Evolutionary conservation across 1,140 invertebrate genomes (phyloP).

Genomic region (Drosophila pachea): DNA sequence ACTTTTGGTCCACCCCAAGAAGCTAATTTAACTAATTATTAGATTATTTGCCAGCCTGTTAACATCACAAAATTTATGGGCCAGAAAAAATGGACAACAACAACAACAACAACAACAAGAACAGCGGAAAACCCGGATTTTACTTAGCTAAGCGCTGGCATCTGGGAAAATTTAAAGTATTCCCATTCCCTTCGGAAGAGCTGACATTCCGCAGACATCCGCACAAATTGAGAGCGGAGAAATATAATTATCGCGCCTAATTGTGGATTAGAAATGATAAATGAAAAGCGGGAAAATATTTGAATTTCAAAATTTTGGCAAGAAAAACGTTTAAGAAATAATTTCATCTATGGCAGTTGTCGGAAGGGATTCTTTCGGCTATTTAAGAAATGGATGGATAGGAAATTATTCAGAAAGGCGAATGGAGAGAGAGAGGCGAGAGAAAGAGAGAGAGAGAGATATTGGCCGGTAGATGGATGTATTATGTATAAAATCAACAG

Average conservation of each 20-base stretch:
- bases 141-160: slow-evolving; percentile 27
- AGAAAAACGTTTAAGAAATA: neutral
- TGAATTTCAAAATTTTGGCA: neutral
- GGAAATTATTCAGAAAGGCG: no score
- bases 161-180: slow-evolving; percentile 54
- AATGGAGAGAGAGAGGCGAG: no score
- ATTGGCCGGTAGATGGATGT: no score
- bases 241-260: slow-evolving; percentile 48
- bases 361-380: no score
- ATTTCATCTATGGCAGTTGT: no score
- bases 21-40: slow-evolving; percentile 69
- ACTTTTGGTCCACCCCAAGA: slow-evolving; percentile 15
- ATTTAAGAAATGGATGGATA: no score
- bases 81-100: slow-evolving; percentile 22
- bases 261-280: slow-evolving; percentile 56
- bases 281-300: slow-evolving; percentile 8
- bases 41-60: slow-evolving; percentile 60
- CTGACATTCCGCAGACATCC: slow-evolving; percentile 63
- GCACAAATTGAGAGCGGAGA: slow-evolving; percentile 34
- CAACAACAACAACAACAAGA: no score
- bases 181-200: slow-evolving; percentile 15
- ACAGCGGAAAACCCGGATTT: neutral
- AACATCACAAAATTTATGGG: slow-evolving; percentile 59
- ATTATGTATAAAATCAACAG: no score
- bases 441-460: no score